Evolutionary conservation across 2,797 vertebrate species (phyloP), one percentile per base, ranked within the genome.

Genomic region (Cuculus canorus): DNA sequence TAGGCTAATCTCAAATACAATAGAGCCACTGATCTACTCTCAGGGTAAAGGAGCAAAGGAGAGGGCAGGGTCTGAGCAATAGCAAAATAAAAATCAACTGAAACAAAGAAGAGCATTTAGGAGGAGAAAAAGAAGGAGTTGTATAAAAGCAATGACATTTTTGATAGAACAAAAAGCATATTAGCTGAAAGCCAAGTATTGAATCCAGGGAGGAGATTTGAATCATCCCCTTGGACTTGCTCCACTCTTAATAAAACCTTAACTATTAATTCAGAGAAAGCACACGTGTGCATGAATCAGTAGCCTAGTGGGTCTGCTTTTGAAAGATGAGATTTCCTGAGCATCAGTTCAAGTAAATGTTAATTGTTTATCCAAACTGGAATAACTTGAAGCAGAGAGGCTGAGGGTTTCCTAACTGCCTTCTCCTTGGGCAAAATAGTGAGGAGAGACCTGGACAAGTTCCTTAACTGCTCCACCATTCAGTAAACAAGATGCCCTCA

Each of bases 211-310:
- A 90, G 56, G 56, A 93, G 81, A 77, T 93, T 24, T 95, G 96
- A 96, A 93, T 96, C 94, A 96, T 94, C 32, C 28, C 21, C 39
- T 95, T 95, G 96, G 94, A 96, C 77, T 17, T 0, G 4, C 69
- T 96, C 96, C 96, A 96, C 53, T 88, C 82, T 92, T 95, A 96
- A 89, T 92, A 93, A 95, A 88, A 85, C 68, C 73, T 96, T 80
- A 95, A 82, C 90, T 82, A 57, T 94, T 95, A 94, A 94, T 71
- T 70, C 63, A 94, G 82, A 65, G 84, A 47, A 61, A 27, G 19
- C 83, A 95, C 95, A 95, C 37, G 90, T 95, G 75, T 68, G 75
- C 47, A 95, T 95, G 93, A 95, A 95, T 96, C 95, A 95, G 93
- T 94, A 95, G 94, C 41, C 71, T 92, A 71, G 79, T 0, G 5